Evolutionary conservation across 2,113 vertebrate genomes (phyloP).

Genomic region (Condylura cristata): DNA sequence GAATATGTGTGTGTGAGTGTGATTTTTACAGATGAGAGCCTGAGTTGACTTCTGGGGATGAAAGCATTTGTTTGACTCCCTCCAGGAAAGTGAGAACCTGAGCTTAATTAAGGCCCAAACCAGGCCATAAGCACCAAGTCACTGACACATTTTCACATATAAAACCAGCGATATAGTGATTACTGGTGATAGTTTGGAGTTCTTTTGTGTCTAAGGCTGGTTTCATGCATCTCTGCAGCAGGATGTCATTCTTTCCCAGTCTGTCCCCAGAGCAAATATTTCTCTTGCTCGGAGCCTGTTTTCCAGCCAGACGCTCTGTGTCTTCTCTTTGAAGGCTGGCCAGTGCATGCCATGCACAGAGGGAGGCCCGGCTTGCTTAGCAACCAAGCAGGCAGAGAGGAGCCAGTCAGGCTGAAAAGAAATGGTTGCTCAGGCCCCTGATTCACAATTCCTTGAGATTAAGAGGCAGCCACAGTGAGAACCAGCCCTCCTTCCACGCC

Average conservation of each 20-base stretch:
- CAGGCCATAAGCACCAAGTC: neutral
- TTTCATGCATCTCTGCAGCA: accelerated
- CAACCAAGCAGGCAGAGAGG: neutral
- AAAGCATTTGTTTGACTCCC: neutral
- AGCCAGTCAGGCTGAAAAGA: neutral
- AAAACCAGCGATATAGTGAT: neutral
- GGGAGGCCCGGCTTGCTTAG: neutral
- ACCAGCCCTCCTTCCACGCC: neutral
- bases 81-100: neutral
- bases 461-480: neutral
- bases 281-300: neutral
- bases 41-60: neutral
- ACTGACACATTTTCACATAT: neutral
- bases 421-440: neutral
- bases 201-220: neutral
- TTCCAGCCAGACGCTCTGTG: neutral
- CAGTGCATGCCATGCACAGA: neutral
- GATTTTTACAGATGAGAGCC: neutral
- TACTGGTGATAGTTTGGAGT: accelerated
- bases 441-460: neutral
- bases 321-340: neutral
- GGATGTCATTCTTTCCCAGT: neutral
- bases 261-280: no score
- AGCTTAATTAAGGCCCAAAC: neutral
- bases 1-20: neutral